Percentiles rank a stretch among this genome's conserved stretches.
Conservation (phyloP, 2,113 vertebrate species). For the Psammodynastes pulverulentus region DNA sequence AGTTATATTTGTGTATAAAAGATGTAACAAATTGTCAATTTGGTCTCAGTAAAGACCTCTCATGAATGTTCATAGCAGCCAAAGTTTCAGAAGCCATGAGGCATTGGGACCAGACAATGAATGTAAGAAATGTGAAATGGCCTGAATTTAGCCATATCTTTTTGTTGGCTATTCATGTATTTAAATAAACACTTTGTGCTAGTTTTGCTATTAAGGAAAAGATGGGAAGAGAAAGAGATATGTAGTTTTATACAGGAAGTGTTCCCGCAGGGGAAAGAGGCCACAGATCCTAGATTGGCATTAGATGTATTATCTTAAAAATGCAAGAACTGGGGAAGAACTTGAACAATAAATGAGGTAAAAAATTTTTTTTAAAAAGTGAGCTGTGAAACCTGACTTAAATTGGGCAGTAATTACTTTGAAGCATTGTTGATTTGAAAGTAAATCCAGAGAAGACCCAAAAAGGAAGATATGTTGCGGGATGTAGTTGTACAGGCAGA, state of each 20-base stretch:
- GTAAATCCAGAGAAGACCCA: not conserved
- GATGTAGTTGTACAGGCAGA: not conserved
- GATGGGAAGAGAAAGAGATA: not conserved
- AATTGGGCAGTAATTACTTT: not conserved
- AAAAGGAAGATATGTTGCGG: not conserved
- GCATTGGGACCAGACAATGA: not conserved
- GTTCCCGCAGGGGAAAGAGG: not conserved
- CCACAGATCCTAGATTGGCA: not conserved
- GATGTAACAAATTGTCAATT: not conserved
- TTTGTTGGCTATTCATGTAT: not conserved
- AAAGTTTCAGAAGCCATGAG: not conserved
- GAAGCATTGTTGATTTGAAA: not conserved
- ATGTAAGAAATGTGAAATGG: not conserved
- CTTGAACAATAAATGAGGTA: not conserved
- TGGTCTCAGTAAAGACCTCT: not conserved
- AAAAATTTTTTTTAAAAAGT: not conserved
- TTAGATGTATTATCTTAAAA: not conserved
- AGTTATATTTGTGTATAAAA: not conserved
- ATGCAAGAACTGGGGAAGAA: not conserved
- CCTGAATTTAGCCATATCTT: not conserved
- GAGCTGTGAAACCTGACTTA: not conserved
- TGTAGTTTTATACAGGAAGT: not conserved
- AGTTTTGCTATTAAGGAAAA: not conserved
- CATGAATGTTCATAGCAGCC: not conserved
- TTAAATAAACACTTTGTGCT: not conserved